Evolutionary conservation across 2,888 invertebrate species (phyloP).

Genomic region (Lasioglossum lativentre): DNA sequence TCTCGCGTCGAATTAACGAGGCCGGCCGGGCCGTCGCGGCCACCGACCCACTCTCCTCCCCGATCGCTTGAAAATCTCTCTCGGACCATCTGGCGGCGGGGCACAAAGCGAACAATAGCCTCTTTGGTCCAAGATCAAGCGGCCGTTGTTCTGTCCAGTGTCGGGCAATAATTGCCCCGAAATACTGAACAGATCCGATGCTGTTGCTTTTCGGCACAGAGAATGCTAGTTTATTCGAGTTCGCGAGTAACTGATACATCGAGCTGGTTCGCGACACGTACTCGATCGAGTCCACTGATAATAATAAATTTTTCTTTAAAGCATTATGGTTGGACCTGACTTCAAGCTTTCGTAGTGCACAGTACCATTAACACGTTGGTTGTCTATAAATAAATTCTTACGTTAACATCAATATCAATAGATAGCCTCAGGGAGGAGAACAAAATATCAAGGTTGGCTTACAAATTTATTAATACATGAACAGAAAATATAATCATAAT

Average conservation of each 20-base stretch:
- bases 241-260: neutral
- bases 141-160: neutral
- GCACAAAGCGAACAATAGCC: constrained; percentile 7
- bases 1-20: constrained; percentile 57
- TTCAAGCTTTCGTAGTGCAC: no score
- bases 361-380: no score
- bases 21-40: constrained; percentile 27
- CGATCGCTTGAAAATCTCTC: constrained; percentile 51
- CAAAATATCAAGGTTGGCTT: no score
- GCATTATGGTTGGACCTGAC: no score
- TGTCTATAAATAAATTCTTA: no score
- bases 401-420: no score
- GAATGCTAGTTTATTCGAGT: neutral
- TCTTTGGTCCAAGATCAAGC: constrained; percentile 13
- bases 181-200: neutral
- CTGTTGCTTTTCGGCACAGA: neutral
- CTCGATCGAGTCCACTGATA: neutral
- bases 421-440: no score
- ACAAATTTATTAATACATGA: no score
- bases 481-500: no score
- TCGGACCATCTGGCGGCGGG: constrained; percentile 15
- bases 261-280: no score
- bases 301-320: no score
- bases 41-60: constrained; percentile 36
- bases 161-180: neutral